phyloP scores from a whole-genome alignment of 2,113 vertebrate genomes.

The Hemicordylus capensis region DNA sequence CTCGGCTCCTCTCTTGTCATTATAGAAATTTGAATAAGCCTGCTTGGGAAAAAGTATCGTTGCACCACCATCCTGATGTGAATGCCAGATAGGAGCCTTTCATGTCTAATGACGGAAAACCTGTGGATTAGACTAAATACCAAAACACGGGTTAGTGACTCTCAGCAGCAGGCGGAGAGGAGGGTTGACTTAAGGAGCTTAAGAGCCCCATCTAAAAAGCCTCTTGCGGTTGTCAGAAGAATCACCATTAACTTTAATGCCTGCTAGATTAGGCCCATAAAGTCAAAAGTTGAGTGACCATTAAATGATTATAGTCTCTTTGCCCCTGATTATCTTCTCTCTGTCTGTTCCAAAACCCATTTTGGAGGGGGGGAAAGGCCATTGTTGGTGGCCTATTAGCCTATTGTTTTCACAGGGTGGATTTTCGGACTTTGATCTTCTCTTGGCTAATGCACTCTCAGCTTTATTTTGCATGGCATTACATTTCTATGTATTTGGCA shows the following conservation, averaged over 20 bases:
- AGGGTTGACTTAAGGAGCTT: not conserved
- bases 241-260: not conserved
- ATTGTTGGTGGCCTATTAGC: not conserved
- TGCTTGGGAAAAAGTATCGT: not conserved
- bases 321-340: not conserved
- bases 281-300: not conserved
- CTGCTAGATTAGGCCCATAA: not conserved
- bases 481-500: not conserved
- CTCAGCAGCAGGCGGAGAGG: not conserved
- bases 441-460: not conserved
- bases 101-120: not conserved
- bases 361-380: not conserved
- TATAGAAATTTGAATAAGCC: not conserved
- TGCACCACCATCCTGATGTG: not conserved
- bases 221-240: not conserved
- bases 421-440: not conserved
- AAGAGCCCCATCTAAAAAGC: not conserved
- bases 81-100: constrained; percentile 13
- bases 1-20: not conserved
- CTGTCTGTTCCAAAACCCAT: not conserved
- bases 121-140: not conserved
- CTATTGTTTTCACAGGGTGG: not conserved
- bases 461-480: not conserved
- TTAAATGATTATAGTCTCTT: constrained; percentile 1
- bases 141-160: constrained; percentile 1